Conservation (phyloP, 2,888 invertebrate genomes). For the Trypoxylon attenuatum region DNA sequence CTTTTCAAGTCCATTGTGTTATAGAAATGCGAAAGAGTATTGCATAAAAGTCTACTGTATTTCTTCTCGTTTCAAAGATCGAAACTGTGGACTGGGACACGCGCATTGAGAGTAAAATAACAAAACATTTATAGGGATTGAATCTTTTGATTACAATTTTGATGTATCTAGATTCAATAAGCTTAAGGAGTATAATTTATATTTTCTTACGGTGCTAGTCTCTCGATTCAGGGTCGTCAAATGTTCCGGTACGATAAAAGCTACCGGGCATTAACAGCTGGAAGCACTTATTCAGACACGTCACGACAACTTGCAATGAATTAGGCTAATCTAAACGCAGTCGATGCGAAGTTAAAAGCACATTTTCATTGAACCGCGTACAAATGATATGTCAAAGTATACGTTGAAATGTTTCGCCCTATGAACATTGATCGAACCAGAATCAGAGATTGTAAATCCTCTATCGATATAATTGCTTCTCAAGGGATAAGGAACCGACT, state of each 20-base stretch:
- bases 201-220: neutral
- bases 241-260: neutral
- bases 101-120: too few species aligned
- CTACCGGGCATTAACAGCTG: neutral
- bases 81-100: too few species aligned
- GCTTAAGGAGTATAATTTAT: neutral
- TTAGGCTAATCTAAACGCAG: slow-evolving; percentile 4
- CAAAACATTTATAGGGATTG: too few species aligned
- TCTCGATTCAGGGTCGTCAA: neutral
- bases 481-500: too few species aligned
- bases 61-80: neutral
- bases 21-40: neutral
- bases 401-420: neutral
- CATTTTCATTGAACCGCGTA: neutral
- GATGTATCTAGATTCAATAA: too few species aligned
- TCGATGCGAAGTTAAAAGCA: neutral
- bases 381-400: neutral
- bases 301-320: neutral
- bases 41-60: neutral
- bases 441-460: too few species aligned
- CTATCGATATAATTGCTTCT: too few species aligned
- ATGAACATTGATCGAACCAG: too few species aligned
- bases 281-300: slow-evolving; percentile 1
- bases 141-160: too few species aligned
- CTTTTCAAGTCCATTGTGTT: neutral